phyloP scores from a whole-genome alignment of 2,888 invertebrate species.

The Ypsolopha scabrella region DNA sequence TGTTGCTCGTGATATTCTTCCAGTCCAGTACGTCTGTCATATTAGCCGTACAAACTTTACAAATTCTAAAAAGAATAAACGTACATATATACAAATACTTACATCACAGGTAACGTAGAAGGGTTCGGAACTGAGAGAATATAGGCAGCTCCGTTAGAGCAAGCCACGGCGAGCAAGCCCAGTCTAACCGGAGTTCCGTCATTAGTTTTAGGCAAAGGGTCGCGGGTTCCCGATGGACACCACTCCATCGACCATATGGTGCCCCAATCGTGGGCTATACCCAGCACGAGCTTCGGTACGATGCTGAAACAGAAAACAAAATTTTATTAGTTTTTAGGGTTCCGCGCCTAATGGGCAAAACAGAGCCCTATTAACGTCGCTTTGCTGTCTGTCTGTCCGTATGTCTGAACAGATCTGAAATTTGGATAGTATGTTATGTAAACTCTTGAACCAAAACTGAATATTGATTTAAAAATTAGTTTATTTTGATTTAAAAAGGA shows the following conservation, averaged over 20 bases:
- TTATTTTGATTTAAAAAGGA: too few species aligned
- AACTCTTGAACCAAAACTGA: background rate
- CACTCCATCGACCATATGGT: constrained; percentile 78
- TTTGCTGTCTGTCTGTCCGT: too few species aligned
- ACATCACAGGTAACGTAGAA: constrained; percentile 26
- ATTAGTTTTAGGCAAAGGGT: constrained; percentile 17
- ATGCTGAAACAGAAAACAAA: constrained; percentile 20
- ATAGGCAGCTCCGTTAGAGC: constrained; percentile 74
- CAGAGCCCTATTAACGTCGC: too few species aligned
- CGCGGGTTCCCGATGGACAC: constrained; percentile 81
- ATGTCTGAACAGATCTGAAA: too few species aligned
- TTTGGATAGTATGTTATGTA: too few species aligned
- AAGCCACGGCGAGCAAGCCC: constrained; percentile 78
- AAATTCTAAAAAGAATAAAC: too few species aligned
- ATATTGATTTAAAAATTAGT: background rate
- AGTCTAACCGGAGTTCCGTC: constrained; percentile 38
- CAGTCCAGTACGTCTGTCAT: too few species aligned
- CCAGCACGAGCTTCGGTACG: constrained; percentile 56
- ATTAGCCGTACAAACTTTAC: too few species aligned
- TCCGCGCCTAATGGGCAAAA: too few species aligned
- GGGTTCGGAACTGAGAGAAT: constrained; percentile 72
- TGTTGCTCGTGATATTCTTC: too few species aligned
- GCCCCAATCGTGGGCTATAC: constrained; percentile 73
- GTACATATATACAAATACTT: constrained; percentile 12
- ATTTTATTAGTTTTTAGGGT: background rate